These are phyloP conservation scores for Nephrotoma appendiculata DNA, from an alignment of 2,888 invertebrate species.

Conservation along the genomic window DNA sequence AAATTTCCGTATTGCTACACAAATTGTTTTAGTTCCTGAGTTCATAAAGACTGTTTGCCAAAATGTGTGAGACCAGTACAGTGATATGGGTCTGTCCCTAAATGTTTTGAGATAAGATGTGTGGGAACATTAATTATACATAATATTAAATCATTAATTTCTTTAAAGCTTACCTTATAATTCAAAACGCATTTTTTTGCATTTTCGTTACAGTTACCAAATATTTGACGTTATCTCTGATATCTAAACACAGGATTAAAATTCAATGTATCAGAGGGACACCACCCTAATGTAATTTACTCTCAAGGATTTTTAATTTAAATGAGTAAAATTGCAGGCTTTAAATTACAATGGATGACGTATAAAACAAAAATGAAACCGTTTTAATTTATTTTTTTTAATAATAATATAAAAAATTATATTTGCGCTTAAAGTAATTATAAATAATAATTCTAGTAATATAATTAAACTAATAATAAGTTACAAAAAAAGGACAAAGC, in stretches of 20 bases:
- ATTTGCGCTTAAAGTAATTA: neutral
- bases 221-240: neutral
- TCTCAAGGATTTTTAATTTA: neutral
- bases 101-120: too few relatives aligned
- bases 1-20: too few relatives aligned
- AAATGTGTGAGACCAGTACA: too few relatives aligned
- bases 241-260: neutral
- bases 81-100: too few relatives aligned
- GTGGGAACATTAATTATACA: too few relatives aligned
- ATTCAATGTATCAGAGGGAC: neutral
- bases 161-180: neutral
- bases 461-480: neutral
- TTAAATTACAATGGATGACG: conserved; percentile 4
- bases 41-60: too few relatives aligned
- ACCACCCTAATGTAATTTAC: neutral
- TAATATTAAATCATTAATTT: too few relatives aligned
- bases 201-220: neutral
- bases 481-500: neutral
- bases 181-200: neutral
- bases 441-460: neutral
- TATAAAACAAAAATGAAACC: conserved; percentile 2
- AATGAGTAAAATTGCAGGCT: neutral
- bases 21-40: too few relatives aligned
- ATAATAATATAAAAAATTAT: neutral
- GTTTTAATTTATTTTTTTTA: neutral